These are phyloP conservation scores for Perizoma affinitatum DNA, from an alignment of 2,888 invertebrate species.

Conservation along the genomic window DNA sequence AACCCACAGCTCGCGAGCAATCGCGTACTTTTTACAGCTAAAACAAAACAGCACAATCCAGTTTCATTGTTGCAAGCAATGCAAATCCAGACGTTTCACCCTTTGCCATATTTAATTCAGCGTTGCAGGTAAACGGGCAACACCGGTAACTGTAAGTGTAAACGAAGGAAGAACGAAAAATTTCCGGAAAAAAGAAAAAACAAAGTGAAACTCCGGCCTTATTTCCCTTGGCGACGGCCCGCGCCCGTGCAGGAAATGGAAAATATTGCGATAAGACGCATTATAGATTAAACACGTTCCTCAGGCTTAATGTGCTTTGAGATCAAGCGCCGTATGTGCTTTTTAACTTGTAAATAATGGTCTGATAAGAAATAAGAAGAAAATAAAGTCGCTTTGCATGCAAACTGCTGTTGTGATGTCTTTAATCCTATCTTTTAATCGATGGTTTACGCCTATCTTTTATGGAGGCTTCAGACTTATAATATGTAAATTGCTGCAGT, in stretches of 20 bases:
- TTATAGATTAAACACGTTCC: constrained; percentile 82
- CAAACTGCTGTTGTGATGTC: constrained; percentile 54
- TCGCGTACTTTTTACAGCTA: constrained; percentile 47
- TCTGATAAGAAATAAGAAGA: constrained; percentile 39
- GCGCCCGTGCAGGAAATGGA: constrained; percentile 80
- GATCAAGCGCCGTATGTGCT: constrained; percentile 70
- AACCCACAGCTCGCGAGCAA: constrained; percentile 15
- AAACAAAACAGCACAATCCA: constrained; percentile 59
- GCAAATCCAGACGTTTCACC: constrained; percentile 81
- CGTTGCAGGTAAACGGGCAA: constrained; percentile 68
- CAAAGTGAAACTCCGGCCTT: constrained; percentile 83
- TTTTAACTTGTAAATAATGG: constrained; percentile 71
- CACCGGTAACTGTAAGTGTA: constrained; percentile 82
- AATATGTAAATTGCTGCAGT: too few species aligned
- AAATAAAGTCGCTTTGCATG: constrained; percentile 43
- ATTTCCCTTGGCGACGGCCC: constrained; percentile 81
- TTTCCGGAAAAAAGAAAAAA: constrained; percentile 63
- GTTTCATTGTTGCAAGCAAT: constrained; percentile 74
- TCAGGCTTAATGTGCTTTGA: constrained; percentile 69
- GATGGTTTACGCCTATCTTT: constrained; percentile 4
- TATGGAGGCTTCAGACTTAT: neutral
- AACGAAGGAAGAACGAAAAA: constrained; percentile 79
- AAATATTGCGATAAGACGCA: constrained; percentile 84
- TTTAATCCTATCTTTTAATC: constrained; percentile 19
- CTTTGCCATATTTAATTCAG: constrained; percentile 82